phyloP scores from a whole-genome alignment of 2,113 vertebrate genomes.

The Neolamprologus sp. region DNA sequence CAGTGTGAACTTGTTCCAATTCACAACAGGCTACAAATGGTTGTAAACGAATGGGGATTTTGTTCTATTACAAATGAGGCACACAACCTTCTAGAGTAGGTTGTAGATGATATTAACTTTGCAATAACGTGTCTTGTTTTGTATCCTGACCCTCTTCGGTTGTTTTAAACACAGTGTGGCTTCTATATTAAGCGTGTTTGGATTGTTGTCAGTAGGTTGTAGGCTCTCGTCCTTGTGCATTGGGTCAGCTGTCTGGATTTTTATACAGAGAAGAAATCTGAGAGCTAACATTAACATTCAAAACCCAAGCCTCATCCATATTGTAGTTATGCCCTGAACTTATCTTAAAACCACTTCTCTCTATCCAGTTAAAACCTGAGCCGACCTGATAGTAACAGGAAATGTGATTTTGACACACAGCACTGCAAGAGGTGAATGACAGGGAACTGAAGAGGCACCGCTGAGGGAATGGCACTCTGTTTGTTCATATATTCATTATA shows the following conservation, averaged over 20 bases:
- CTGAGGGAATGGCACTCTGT: not conserved
- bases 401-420: constrained; percentile 36
- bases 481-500: not conserved
- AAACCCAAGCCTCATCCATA: not conserved
- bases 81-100: not conserved
- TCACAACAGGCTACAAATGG: not conserved
- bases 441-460: not conserved
- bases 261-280: not conserved
- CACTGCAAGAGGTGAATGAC: not conserved
- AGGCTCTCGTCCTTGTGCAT: not conserved
- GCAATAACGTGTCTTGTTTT: not conserved
- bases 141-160: not conserved
- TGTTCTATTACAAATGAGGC: not conserved
- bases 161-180: not conserved
- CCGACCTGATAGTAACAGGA: constrained; percentile 3
- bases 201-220: not conserved
- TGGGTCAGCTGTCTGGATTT: not conserved
- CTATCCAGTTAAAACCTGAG: constrained; percentile 4
- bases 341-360: not conserved
- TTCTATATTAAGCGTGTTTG: not conserved
- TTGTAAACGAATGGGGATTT: not conserved
- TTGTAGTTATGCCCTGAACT: not conserved
- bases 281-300: not conserved
- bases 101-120: not conserved
- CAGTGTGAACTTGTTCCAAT: not conserved